Evolutionary conservation across 1,140 invertebrate species (phyloP), one percentile per base, ranked within the genome.

Genomic region (Periplaneta americana): DNA sequence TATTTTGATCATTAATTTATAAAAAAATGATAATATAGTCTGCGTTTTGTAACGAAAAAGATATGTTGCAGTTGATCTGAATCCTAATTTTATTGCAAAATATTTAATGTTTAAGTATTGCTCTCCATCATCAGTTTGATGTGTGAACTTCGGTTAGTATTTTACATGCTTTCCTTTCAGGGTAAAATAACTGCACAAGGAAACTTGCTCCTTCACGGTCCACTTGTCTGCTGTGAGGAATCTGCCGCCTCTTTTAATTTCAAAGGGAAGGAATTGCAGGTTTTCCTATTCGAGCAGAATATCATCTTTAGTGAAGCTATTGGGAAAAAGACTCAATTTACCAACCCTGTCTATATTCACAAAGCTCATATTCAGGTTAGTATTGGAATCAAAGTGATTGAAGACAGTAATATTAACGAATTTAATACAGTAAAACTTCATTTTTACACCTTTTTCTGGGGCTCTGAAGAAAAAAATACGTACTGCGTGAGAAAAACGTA

Each of bases 241-340:
- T 81, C 84, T 9, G 85, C 85, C 22, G 90, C 90, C 32, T 88
- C 89, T 80, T 79, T 78, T 66, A 74, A 28, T 33, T 32, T 75
- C 35, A 85, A 90, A 82, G 90, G 88, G 85, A 96, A 96, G 85
- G 98, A 99, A 85, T 91, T 98, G 84, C 96, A 98, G 88, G 96
- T 99, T 34, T 99, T 99, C 90, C 92, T 99, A 9, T 99, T 99
- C 88, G 98, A 99, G 88, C 98, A 99, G 90, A 98, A 95, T 85
- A 96, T 99, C 83, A 98, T 99, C 85, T 98, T 99, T 87, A 98
- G 97, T 84, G 98, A 99, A 87, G 94, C 96, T 84, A 95, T 98
- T 74, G 96, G 97, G 84, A 95, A 96, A 86, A 98, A 98, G 88
- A 97, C 94, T 34, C 97, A 98, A 88, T 99, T 97, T 87, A 95